Conservation (phyloP, 2,888 invertebrate species). For the Sarcophaga variegata region DNA sequence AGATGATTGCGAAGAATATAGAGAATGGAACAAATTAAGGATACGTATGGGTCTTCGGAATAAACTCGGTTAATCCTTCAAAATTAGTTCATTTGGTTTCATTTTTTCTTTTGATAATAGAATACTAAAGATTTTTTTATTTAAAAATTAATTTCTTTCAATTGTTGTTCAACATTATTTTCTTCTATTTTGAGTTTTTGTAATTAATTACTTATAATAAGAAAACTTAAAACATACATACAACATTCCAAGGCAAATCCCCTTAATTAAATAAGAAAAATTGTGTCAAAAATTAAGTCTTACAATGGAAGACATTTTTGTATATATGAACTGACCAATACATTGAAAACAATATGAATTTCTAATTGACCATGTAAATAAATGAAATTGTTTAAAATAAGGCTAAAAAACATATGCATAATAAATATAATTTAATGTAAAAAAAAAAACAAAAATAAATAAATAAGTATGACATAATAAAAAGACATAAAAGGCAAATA, state of each 20-base stretch:
- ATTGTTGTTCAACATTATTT: too few relatives aligned
- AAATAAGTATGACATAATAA: slow-evolving; percentile 63
- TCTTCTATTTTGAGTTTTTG: neutral
- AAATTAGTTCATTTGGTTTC: too few relatives aligned
- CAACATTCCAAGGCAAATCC: slow-evolving; percentile 53
- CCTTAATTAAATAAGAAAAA: slow-evolving; percentile 35
- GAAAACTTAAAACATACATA: slow-evolving; percentile 26
- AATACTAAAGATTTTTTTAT: too few relatives aligned
- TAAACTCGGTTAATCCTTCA: too few relatives aligned
- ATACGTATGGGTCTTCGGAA: too few relatives aligned
- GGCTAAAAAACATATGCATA: slow-evolving; percentile 14
- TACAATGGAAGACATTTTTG: slow-evolving; percentile 38
- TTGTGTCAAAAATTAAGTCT: slow-evolving; percentile 60
- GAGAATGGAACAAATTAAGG: too few relatives aligned
- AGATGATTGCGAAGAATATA: too few relatives aligned
- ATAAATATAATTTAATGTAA: slow-evolving; percentile 55
- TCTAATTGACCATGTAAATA: slow-evolving; percentile 45
- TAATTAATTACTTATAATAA: neutral
- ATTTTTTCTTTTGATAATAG: too few relatives aligned
- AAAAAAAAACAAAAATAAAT: slow-evolving; percentile 50
- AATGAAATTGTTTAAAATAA: neutral
- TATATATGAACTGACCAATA: slow-evolving; percentile 64
- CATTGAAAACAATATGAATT: slow-evolving; percentile 29
- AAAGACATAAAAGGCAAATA: neutral
- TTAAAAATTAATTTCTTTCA: too few relatives aligned